These are phyloP conservation scores for Serilophus lunatus DNA, from an alignment of 2,113 vertebrate genomes.

Conservation along the genomic window DNA sequence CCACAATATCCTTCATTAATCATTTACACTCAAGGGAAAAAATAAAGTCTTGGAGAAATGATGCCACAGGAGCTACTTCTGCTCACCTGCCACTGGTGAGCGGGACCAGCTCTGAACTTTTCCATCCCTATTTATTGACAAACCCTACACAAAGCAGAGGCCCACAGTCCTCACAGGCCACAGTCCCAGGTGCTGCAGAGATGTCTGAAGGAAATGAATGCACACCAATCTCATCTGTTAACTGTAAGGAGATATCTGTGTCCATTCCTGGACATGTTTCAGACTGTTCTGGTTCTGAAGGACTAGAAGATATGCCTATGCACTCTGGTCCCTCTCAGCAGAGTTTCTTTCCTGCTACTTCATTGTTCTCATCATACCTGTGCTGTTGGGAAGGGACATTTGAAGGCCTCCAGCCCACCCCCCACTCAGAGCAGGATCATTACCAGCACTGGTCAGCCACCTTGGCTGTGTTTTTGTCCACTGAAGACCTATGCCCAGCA, in stretches of 20 bases:
- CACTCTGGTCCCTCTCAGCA: neutral
- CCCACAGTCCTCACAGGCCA: neutral
- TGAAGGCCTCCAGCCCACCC: neutral
- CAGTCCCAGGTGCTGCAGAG: neutral
- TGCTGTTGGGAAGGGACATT: neutral
- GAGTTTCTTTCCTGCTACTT: neutral
- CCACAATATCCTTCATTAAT: constrained; percentile 53
- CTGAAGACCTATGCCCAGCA: rapidly evolving
- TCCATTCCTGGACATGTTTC: neutral
- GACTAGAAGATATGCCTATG: neutral
- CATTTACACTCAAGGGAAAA: constrained; percentile 14
- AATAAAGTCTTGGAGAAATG: neutral
- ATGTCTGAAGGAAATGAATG: neutral
- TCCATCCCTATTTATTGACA: neutral
- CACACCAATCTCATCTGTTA: neutral
- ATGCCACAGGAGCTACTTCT: neutral
- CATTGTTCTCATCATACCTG: neutral
- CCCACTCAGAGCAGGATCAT: neutral
- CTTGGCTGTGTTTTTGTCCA: neutral
- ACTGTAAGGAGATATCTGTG: neutral
- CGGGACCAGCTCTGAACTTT: neutral
- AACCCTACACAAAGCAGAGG: neutral
- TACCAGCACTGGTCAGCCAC: neutral
- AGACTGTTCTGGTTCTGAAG: neutral
- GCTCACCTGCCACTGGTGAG: neutral